Evolutionary conservation across 37 sponge, comb jelly and placozoan species (phyloP).

Genomic region (Amphimedon queenslandica): DNA sequence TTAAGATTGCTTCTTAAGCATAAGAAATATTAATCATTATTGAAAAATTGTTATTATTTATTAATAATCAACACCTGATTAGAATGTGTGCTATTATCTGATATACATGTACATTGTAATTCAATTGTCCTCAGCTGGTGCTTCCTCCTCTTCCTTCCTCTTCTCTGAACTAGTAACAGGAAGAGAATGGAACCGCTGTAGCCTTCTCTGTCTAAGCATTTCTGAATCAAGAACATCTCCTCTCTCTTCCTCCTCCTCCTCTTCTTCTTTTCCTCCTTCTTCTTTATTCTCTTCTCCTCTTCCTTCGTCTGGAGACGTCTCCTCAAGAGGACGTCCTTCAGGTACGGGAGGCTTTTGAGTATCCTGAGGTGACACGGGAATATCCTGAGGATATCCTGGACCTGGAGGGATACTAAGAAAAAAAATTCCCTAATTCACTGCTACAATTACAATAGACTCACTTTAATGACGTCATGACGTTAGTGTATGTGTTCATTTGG

Average conservation of each 20-base stretch:
- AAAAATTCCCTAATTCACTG: not conserved
- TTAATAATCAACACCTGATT: too few relatives aligned
- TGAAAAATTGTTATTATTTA: too few relatives aligned
- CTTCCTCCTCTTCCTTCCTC: too few relatives aligned
- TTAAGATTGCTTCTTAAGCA: too few relatives aligned
- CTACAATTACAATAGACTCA: constrained; percentile 11
- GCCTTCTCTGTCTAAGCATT: constrained; percentile 29
- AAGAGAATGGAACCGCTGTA: constrained; percentile 38
- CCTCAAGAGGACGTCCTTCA: not conserved
- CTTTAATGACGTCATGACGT: constrained; percentile 47
- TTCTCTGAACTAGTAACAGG: constrained; percentile 14
- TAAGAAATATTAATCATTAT: too few relatives aligned
- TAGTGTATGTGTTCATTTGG: constrained; percentile 77
- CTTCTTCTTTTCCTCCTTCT: not conserved
- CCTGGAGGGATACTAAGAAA: constrained; percentile 1
- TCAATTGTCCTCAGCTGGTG: too few relatives aligned
- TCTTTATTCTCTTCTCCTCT: not conserved
- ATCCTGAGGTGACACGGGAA: not conserved
- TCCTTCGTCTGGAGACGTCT: not conserved
- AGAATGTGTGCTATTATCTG: too few relatives aligned
- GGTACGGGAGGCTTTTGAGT: not conserved
- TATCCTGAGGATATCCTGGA: constrained; percentile 23
- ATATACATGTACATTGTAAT: too few relatives aligned
- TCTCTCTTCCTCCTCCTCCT: not conserved
- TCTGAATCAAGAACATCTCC: constrained; percentile 8